A percentile compares a stretch with the other conserved stretches of the same genome.
Evolutionary conservation across 2,797 vertebrate genomes (phyloP).

Genomic region (Podarcis lilfordi): DNA sequence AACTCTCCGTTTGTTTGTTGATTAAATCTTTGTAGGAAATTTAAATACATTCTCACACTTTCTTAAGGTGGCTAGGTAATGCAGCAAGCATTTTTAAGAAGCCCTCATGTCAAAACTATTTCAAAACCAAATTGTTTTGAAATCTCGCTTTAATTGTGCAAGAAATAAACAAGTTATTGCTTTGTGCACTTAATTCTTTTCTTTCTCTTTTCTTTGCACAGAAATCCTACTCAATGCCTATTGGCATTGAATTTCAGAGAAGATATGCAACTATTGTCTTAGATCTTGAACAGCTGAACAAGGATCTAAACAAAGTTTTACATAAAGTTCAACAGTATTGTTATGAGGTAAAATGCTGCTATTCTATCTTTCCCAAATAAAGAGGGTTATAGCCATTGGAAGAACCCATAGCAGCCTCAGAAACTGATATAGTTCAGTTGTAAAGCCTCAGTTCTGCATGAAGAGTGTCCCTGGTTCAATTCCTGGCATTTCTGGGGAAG

Average conservation of each 20-base stretch:
- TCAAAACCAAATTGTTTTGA: background rate
- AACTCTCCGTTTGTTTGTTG: background rate
- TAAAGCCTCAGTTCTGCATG: no score
- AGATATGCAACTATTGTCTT: conserved; percentile 95
- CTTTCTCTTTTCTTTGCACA: conserved; percentile 68
- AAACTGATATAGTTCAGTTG: no score
- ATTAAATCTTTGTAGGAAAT: background rate
- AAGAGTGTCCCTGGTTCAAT: no score
- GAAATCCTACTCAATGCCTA: conserved; percentile 96
- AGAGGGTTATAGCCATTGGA: background rate
- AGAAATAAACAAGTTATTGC: background rate
- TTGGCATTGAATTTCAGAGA: conserved; percentile 93
- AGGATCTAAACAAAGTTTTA: conserved; percentile 97
- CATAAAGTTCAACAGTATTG: conserved; percentile 97
- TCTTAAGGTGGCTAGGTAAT: background rate
- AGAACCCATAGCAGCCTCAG: no score
- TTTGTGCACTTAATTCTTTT: conserved; percentile 19
- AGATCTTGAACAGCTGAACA: conserved; percentile 96
- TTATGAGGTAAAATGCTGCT: conserved; percentile 85
- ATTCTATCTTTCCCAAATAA: background rate
- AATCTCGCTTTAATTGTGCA: background rate
- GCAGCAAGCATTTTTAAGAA: background rate
- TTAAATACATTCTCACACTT: background rate
- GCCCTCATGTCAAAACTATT: background rate
- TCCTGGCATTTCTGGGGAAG: no score